Evolutionary conservation across 1,140 invertebrate genomes (phyloP), one percentile per base, ranked within the genome.

Genomic region (Augochlora pura): DNA sequence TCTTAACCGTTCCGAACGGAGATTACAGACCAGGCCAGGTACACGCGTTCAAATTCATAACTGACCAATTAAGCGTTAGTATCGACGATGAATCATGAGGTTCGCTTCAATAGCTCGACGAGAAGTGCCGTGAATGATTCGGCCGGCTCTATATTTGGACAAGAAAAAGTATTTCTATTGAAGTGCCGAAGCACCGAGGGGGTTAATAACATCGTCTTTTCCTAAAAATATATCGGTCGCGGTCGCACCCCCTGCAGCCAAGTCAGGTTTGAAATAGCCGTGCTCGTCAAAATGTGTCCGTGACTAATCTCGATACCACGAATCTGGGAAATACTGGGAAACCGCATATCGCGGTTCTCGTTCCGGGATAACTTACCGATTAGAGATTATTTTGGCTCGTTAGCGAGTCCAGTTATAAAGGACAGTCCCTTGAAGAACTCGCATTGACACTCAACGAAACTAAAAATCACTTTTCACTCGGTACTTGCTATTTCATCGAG

Each of bases 201-300:
- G 88, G 85, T 90, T 90, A 88, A 90, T 87, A 91, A 90, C 87
- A 86, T 88, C 79, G 66, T 82, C 86, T 72, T 87, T 76, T 80
- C 88, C 87, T 89, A 90, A 88, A 91, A 90, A 91, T 91, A 91
- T 85, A 87, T 87, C 74, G 77, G 77, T 81, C 85, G 68, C 74
- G 77, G 77, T 81, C 85, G 68, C 80, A 77, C 86, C 81, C 82
- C 82, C 81, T 68, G 57, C 70, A 77, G 78, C 82, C 79, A 74
- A 79, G 75, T 64, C 69, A 59, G 84, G 10, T 86, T 90, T n/a
- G 54, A 87, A 89, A 88, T 88, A 87, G 83, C 65, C 59, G 23
- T 21, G 12, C 67, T 12, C 75, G 80, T 88, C 81, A 84, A 88
- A 87, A 84, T 16, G 42, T 18, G 49, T 76, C 72, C 72, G 39